Base-by-base conservation (phyloP, 2,113 vertebrate species). In the Notiomystis cincta region DNA sequence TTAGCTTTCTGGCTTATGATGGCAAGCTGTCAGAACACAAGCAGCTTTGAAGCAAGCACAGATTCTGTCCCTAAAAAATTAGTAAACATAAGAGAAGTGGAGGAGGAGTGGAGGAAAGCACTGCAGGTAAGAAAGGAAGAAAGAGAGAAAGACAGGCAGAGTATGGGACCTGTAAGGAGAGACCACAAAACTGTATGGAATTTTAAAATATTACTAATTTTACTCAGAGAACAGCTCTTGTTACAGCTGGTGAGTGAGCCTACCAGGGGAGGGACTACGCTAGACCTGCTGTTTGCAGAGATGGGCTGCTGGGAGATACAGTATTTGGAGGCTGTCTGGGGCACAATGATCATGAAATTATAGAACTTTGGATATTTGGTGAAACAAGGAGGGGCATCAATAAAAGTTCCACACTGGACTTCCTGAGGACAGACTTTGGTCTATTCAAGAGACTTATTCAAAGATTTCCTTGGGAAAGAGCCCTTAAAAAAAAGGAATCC, bases 61-160 rank as follows among this genome's bases (percentile, higher is more conserved):
- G 48, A 30, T 60, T 90, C 57, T 40, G 28, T 16, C 42, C n/a
- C 42, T 57, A 40, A 53, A 82, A 69, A 37, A 54, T 33, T 16
- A 93, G 13, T 11, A 18, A 44, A 40, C 17, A 4, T 16, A 53
- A 64, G 31, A 91, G 23, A 90, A 88, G 13, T 4, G 7, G 30
- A 73, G 13, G 5, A 80, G 7, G 30, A 78, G 28, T 7, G 3
- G 16, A 5, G 9, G 3, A 82, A 31, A 71, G 13, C 0, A 1
- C 33, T 70, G 23, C 27, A 91, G 18, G 6, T 8, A 85, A 75
- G 13, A 71, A 65, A 45, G 13, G 67, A 62, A 40, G 19, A 60
- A 89, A 45, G 0, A 58, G 7, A 66, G 24, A 47, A 85, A 45
- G 14, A n/a, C 38, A 54, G 15, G 44, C 30, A 61, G 22, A 95